A percentile compares a stretch with the other conserved stretches of the same genome.
These are phyloP conservation scores for Catalaphyllia jardinei DNA, from an alignment of 64 coral and sea anemone genomes.

Conservation along the genomic window DNA sequence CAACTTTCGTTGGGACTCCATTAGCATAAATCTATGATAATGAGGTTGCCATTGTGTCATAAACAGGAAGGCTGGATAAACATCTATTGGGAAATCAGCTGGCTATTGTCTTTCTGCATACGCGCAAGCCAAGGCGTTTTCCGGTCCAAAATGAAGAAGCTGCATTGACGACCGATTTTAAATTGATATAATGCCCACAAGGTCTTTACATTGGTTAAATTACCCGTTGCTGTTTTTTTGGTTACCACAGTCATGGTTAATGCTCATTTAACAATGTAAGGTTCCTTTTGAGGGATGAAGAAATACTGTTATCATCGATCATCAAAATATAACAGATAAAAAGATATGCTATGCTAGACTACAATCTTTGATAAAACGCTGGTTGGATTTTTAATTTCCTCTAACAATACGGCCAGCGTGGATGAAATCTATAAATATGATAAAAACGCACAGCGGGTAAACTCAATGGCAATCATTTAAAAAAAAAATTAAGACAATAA, in stretches of 20 bases:
- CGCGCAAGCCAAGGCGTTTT: background rate
- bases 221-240: background rate
- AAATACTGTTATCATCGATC: background rate
- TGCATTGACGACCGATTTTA: background rate
- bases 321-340: background rate
- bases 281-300: background rate
- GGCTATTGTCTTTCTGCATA: background rate
- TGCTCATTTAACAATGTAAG: no score
- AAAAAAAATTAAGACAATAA: no score
- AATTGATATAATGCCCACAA: no score
- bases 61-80: background rate
- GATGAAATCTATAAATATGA: no score
- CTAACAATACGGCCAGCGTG: background rate
- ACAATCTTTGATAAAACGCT: background rate
- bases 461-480: no score
- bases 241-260: background rate
- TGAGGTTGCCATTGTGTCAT: slow-evolving; percentile 15
- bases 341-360: background rate
- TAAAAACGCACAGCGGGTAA: no score
- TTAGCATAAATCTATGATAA: slow-evolving; percentile 6
- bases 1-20: background rate
- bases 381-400: background rate
- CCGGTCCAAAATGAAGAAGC: background rate
- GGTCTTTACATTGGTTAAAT: no score
- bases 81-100: background rate